Evolutionary conservation across 2,888 invertebrate genomes (phyloP), one percentile per base, ranked within the genome.

Genomic region (Sphinx pinastri): DNA sequence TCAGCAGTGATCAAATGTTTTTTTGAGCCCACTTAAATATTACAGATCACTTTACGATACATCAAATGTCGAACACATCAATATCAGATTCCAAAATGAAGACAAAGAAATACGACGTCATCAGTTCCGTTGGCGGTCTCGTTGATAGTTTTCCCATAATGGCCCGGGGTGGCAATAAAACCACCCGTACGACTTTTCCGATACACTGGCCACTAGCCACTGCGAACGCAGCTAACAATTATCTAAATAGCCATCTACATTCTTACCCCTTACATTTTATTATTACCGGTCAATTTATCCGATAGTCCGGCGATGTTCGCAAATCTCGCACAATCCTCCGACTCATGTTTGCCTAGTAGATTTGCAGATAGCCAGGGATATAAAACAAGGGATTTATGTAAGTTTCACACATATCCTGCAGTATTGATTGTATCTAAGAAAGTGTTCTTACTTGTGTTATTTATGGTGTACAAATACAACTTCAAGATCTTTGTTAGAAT

Each of bases 221-320:
- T 89, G 89, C 90, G 84, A 87, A 90, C 91, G 81, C 81, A 85
- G 91, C 90, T 84, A 89, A 93, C 94, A 94, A 94, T 94, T 94
- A 94, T 94, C 94, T 94, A 94, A 94, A 94, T 94, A 92, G 94
- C 93, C 90, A 94, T 94, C 94, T 94, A 91, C 92, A 93, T 94
- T 94, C 92, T 93, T 93, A 93, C 94, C 94, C 92, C 92, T 94
- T 94, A 92, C 92, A 88, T 91, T 94, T 94, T 94, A 93, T 94
- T 94, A 94, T 92, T 93, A 91, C 93, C 93, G 94, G 93, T 92
- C 94, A 93, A 94, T 94, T 93, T 94, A 92, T 91, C 92, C 88
- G 87, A 89, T 82, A 77, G 82, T 74, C 75, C 73, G 54, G 72
- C 78, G 79, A 75, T 82, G 89, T 91, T 88, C 84, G 92, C 91